phyloP scores from a whole-genome alignment of 2,888 invertebrate genomes.

The Dryobotodes eremita region DNA sequence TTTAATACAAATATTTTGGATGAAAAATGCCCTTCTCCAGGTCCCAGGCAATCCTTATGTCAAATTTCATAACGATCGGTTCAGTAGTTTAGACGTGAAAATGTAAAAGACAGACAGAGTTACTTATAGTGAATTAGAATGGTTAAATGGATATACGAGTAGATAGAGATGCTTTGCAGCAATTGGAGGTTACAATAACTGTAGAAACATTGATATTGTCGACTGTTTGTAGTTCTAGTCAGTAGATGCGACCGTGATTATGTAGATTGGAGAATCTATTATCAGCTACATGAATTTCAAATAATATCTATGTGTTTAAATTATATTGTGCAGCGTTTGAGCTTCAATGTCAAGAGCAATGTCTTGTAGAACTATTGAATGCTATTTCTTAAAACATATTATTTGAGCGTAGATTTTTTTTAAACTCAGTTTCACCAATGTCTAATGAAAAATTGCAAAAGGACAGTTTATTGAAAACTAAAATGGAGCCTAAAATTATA shows the following conservation, averaged over 20 bases:
- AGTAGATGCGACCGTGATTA: conserved; percentile 14
- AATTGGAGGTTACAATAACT: conserved; percentile 20
- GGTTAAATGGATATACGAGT: background rate
- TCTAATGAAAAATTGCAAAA: background rate
- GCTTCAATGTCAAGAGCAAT: background rate
- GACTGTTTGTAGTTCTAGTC: conserved; percentile 26
- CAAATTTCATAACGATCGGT: background rate
- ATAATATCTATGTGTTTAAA: background rate
- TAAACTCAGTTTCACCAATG: accelerated
- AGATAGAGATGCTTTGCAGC: background rate
- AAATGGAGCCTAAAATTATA: background rate
- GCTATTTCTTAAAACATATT: too few relatives aligned
- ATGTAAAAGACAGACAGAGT: background rate
- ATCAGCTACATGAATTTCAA: conserved; percentile 26
- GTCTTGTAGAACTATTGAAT: background rate
- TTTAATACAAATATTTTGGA: background rate
- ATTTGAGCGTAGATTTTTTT: background rate
- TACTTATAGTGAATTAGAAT: background rate
- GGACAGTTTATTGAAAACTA: background rate
- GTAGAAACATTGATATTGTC: conserved; percentile 33
- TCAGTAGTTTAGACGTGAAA: background rate
- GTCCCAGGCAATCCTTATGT: background rate
- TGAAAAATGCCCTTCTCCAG: background rate
- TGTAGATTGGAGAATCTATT: conserved; percentile 24
- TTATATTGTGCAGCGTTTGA: background rate